Evolutionary conservation across 2,888 invertebrate genomes (phyloP).

Genomic region (Melipona beecheii): DNA sequence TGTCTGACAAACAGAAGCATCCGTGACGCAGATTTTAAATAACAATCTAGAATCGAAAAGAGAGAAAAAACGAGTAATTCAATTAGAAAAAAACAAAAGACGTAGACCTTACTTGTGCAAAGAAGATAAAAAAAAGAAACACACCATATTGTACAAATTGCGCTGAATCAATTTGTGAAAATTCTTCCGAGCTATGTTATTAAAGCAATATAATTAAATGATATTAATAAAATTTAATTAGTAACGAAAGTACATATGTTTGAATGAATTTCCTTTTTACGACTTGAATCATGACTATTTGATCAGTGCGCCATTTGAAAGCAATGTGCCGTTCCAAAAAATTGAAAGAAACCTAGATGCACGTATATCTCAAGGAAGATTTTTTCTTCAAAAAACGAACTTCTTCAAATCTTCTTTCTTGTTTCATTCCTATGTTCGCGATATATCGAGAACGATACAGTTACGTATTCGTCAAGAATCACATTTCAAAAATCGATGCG

Average conservation of each 20-base stretch:
- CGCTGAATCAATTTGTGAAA: background rate
- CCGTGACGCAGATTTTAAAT: background rate
- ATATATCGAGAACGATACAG: background rate
- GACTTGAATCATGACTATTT: background rate
- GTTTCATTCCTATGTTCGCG: no score
- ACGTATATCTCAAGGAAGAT: background rate
- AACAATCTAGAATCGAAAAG: background rate
- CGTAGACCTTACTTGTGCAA: background rate
- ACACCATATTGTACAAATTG: background rate
- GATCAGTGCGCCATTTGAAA: background rate
- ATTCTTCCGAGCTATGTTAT: background rate
- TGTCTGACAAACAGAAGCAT: no score
- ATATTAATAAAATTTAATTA: no score
- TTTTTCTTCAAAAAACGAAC: background rate
- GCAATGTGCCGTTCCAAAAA: background rate
- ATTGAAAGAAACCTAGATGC: no score
- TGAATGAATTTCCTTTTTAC: background rate
- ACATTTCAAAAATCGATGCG: background rate
- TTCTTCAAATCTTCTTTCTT: background rate
- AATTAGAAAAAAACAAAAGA: background rate
- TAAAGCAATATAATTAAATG: background rate
- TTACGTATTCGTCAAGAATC: background rate
- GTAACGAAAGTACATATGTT: background rate
- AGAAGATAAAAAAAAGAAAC: background rate
- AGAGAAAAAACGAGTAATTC: background rate